Conservation (phyloP, 1,140 invertebrate species). For the Cyphomyrmex costatus region DNA sequence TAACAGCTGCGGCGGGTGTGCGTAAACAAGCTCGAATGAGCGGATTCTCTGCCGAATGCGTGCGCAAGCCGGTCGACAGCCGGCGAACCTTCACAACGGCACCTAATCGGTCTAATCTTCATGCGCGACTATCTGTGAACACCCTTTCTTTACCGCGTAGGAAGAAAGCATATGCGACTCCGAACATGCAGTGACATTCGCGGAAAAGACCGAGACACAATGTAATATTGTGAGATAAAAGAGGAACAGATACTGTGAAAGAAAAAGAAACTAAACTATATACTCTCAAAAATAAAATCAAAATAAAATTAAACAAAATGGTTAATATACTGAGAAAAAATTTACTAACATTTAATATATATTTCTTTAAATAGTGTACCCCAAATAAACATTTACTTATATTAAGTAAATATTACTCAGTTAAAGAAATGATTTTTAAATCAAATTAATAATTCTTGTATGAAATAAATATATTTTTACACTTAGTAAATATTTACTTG, state of each 20-base stretch:
- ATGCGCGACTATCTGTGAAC: slow-evolving; percentile 37
- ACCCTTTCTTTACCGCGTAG: not conserved
- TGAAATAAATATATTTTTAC: too few relatives aligned
- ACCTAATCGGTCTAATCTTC: slow-evolving; percentile 75
- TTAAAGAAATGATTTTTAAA: too few relatives aligned
- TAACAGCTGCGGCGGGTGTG: slow-evolving; percentile 34
- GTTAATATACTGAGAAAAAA: too few relatives aligned
- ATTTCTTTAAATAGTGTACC: too few relatives aligned
- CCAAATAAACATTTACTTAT: too few relatives aligned
- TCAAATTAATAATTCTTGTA: too few relatives aligned
- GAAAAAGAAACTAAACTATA: not conserved
- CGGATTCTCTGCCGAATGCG: slow-evolving; percentile 30
- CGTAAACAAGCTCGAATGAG: slow-evolving; percentile 35
- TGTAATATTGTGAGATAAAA: not conserved
- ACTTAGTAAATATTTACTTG: too few relatives aligned
- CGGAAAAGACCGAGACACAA: not conserved
- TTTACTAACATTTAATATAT: too few relatives aligned
- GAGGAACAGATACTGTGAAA: not conserved
- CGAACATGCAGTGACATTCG: not conserved
- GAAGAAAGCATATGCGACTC: slow-evolving; percentile 15
- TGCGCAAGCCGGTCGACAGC: slow-evolving; percentile 27
- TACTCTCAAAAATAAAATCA: not conserved
- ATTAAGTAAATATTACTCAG: too few relatives aligned
- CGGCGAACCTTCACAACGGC: slow-evolving; percentile 49
- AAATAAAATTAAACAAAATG: not conserved